Conservation (phyloP, 2,888 invertebrate species). For the Synergus itoensis region DNA sequence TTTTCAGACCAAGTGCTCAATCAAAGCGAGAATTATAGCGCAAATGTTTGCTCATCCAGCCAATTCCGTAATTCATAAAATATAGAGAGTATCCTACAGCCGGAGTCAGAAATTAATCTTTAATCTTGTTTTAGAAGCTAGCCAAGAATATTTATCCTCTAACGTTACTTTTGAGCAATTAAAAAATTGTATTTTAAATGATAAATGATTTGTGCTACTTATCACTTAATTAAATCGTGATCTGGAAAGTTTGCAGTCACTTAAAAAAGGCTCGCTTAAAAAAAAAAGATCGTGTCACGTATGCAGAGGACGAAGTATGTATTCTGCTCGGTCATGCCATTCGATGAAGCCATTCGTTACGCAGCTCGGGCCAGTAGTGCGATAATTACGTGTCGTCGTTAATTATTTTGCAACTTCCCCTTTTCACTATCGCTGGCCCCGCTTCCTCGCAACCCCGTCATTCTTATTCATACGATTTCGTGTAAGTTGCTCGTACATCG, state of each 20-base stretch:
- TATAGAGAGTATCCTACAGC: neutral
- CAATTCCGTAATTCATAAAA: constrained; percentile 15
- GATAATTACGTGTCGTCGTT: constrained; percentile 54
- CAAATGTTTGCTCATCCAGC: constrained; percentile 7
- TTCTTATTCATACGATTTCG: constrained; percentile 20
- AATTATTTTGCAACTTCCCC: constrained; percentile 53
- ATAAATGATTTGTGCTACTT: constrained; percentile 22
- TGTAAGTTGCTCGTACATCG: constrained; percentile 12
- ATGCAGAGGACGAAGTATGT: constrained; percentile 14
- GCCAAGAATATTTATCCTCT: neutral
- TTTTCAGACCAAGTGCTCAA: constrained; percentile 26
- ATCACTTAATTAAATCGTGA: constrained; percentile 27
- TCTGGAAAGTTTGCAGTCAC: constrained; percentile 8
- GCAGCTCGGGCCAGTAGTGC: constrained; percentile 37
- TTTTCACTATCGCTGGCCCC: neutral
- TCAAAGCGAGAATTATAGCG: constrained; percentile 34
- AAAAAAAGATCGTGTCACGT: constrained; percentile 33
- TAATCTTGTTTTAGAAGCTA: neutral
- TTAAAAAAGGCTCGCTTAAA: constrained; percentile 4
- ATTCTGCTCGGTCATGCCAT: constrained; percentile 59
- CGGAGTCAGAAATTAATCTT: neutral
- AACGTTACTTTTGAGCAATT: neutral
- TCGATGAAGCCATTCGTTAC: constrained; percentile 62
- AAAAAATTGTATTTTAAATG: neutral
- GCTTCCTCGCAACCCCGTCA: constrained; percentile 17